These are phyloP conservation scores for Gallirallus australis DNA, from an alignment of 2,797 vertebrate species.

Conservation along the genomic window DNA sequence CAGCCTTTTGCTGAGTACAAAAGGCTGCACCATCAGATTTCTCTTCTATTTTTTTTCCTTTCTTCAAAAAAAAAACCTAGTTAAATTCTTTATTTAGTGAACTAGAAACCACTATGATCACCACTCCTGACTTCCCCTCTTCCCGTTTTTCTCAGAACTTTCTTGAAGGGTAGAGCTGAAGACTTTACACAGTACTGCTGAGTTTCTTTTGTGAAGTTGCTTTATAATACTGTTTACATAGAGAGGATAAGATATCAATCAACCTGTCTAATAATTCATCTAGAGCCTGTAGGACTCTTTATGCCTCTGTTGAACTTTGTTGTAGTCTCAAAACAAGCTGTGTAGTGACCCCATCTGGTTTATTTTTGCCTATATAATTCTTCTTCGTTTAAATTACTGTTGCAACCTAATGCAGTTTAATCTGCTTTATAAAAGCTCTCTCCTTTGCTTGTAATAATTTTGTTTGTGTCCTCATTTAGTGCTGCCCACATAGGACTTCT, in stretches of 20 bases:
- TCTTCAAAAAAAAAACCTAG: background rate
- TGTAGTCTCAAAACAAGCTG: conserved; percentile 17
- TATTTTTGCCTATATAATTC: conserved; percentile 26
- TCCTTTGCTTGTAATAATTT: background rate
- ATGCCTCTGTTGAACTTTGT: conserved; percentile 26
- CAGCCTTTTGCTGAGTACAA: background rate
- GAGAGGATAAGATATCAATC: background rate
- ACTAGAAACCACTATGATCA: background rate
- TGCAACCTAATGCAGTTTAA: background rate
- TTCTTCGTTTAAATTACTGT: background rate
- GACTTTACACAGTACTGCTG: background rate
- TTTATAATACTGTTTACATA: background rate
- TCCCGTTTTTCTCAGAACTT: background rate
- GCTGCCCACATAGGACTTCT: background rate
- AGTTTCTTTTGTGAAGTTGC: background rate
- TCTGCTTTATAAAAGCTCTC: background rate
- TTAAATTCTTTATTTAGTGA: background rate
- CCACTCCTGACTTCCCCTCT: background rate
- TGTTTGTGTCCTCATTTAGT: background rate
- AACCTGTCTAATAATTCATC: background rate
- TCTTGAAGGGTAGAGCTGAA: background rate
- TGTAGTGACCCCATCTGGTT: conserved; percentile 34
- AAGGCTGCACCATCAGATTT: background rate
- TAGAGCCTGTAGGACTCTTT: background rate
- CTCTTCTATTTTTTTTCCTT: background rate